Conservation (phyloP, 2,113 vertebrate genomes). For the Colaptes auratus region DNA sequence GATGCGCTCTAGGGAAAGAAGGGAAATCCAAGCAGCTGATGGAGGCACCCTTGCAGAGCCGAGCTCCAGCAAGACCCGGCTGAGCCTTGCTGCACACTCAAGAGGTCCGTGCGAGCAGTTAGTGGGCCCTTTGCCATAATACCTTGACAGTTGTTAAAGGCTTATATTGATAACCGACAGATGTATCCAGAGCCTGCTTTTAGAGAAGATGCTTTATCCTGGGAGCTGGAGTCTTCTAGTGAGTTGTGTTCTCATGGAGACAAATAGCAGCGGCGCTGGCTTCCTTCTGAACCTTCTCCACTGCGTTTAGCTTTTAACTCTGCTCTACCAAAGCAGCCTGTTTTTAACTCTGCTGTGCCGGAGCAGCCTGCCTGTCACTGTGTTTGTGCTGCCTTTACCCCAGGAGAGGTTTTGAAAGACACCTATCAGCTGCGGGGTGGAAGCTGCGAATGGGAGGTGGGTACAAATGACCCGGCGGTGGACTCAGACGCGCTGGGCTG, state of each 20-base stretch:
- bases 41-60: background rate
- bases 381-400: background rate
- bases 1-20: slow-evolving; percentile 25
- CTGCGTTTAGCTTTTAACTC: no score
- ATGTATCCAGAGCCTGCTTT: background rate
- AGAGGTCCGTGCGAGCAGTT: background rate
- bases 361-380: rapidly evolving
- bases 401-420: background rate
- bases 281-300: background rate
- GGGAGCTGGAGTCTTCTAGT: background rate
- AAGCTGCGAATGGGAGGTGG: background rate
- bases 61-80: background rate
- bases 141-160: background rate
- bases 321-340: no score
- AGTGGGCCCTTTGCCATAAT: background rate
- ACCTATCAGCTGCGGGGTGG: background rate
- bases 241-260: background rate
- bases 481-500: rapidly evolving
- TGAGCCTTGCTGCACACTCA: rapidly evolving
- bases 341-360: background rate
- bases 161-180: background rate
- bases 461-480: background rate
- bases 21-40: background rate
- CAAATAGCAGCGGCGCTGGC: background rate
- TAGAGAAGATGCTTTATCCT: background rate